Base-by-base conservation (phyloP, 2,888 invertebrate species). In the Scaptodrosophila latifasciaeformis region DNA sequence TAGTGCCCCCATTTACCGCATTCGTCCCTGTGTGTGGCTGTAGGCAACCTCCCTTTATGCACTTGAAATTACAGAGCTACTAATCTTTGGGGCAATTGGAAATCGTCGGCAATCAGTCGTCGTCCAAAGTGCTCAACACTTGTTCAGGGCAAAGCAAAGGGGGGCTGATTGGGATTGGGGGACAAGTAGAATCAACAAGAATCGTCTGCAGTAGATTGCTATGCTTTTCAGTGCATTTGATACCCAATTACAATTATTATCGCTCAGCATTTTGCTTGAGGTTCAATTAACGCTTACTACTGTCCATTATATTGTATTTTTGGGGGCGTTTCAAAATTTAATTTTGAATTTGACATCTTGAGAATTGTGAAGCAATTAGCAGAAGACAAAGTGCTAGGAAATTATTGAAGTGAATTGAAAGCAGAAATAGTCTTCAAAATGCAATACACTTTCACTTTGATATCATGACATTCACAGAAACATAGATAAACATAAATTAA, bases 281-380 rank as follows among this genome's bases (percentile, higher is more conserved):
- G 79, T 75, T 66, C 76, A 75, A 81, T 75, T 78, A 78, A 75
- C 76, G 70, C 69, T 65, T 66, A 75, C 75, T 75, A 81, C 75
- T 78, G 81, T 75, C 79, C 54, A 81, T 75, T 75, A 75, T 60
- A 50, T 50, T 18, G 29, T 45, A 13, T 40, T 62, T 71, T 76
- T 49, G 59, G 64, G 74, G 74, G 80, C 64, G 74, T 64, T 39
- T 59, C 18, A 44, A 53, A 71, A 68, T 70, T 67, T 63, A 76
- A 76, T 71, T 71, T 54, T 35, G 9, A 17, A 40, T 18, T 47
- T 50, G 47, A 59, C 69, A 70, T 70, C 72, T 72, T 56, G 64
- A 15, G 15, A 34, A 10, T 34, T 34, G 34, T 13, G n/a, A n/a
- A n/a, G n/a, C n/a, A n/a, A n/a, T n/a, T n/a, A n/a, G n/a, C n/a